A percentile compares a stretch with the other conserved stretches of the same genome.
Evolutionary conservation across 2,888 invertebrate species (phyloP).

Genomic region (Hedychridium roseum): DNA sequence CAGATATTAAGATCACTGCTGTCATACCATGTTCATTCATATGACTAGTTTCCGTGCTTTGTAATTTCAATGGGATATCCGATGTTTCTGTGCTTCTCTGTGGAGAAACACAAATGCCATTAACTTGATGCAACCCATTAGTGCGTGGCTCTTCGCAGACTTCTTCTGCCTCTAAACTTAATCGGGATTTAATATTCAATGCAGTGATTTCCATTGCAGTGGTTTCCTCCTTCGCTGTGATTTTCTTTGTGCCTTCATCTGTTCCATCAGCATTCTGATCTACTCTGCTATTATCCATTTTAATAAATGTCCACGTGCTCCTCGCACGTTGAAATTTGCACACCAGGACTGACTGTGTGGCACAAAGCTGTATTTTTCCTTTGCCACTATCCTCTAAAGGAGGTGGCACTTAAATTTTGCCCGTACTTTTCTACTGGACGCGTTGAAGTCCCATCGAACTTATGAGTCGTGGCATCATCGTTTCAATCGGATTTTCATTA

Average conservation of each 20-base stretch:
- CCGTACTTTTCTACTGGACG: constrained; percentile 15
- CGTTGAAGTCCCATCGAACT: constrained; percentile 32
- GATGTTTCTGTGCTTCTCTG: constrained; percentile 38
- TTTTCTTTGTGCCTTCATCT: constrained; percentile 30
- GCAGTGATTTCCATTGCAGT: constrained; percentile 43
- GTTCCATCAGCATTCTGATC: constrained; percentile 31
- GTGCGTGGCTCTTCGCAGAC: constrained; percentile 28
- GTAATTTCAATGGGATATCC: constrained; percentile 35
- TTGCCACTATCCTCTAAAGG: constrained; percentile 19
- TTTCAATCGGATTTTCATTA: constrained; percentile 58
- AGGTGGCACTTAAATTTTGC: constrained; percentile 16
- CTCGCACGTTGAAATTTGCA: constrained; percentile 12
- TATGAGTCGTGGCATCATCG: constrained; percentile 29
- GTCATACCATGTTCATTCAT: constrained; percentile 54
- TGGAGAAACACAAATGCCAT: constrained; percentile 52
- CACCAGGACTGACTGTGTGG: constrained; percentile 19
- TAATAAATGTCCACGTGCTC: no score
- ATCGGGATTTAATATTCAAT: constrained; percentile 54
- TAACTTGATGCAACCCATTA: constrained; percentile 55
- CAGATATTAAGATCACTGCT: no score
- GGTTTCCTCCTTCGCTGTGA: constrained; percentile 37
- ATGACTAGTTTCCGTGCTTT: constrained; percentile 57
- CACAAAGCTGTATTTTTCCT: constrained; percentile 8
- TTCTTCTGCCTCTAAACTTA: constrained; percentile 42
- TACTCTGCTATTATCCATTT: constrained; percentile 39